Conservation (phyloP, 2,113 vertebrate species). For the Probosciger aterrimus region DNA sequence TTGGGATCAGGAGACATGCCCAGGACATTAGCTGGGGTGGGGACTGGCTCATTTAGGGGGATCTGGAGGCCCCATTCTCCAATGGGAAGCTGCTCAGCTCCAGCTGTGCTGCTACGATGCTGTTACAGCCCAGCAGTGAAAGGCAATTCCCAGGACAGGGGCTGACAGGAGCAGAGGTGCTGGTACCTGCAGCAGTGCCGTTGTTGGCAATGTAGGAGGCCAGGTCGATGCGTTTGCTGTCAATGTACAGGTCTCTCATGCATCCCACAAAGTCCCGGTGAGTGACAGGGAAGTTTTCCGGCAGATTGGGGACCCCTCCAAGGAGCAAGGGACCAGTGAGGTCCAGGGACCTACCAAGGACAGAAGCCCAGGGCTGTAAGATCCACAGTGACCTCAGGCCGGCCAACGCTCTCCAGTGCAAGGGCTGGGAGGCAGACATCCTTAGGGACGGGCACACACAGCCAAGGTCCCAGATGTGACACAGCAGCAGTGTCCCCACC, state of each 20-base stretch:
- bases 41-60: not conserved
- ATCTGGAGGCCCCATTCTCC: not conserved
- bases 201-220: conserved; percentile 96
- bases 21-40: not conserved
- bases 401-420: not conserved
- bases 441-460: not conserved
- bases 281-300: conserved; percentile 91
- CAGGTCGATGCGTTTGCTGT: conserved; percentile 89
- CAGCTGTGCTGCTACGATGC: not conserved
- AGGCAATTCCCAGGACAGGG: not conserved
- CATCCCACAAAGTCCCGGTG: conserved; percentile 94
- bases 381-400: not conserved
- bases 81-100: not conserved
- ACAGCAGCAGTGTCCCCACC: not conserved
- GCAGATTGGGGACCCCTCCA: conserved; percentile 94
- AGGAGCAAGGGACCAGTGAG: conserved; percentile 95
- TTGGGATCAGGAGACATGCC: not conserved
- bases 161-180: not conserved
- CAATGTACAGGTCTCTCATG: conserved; percentile 94
- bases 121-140: not conserved
- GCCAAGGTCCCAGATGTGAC: not conserved
- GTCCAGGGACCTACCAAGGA: conserved; percentile 86
- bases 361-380: not conserved
- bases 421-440: not conserved
- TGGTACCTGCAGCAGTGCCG: conserved; percentile 85